Evolutionary conservation across 2,113 vertebrate species (phyloP).

Genomic region (Aplodontia rufa): DNA sequence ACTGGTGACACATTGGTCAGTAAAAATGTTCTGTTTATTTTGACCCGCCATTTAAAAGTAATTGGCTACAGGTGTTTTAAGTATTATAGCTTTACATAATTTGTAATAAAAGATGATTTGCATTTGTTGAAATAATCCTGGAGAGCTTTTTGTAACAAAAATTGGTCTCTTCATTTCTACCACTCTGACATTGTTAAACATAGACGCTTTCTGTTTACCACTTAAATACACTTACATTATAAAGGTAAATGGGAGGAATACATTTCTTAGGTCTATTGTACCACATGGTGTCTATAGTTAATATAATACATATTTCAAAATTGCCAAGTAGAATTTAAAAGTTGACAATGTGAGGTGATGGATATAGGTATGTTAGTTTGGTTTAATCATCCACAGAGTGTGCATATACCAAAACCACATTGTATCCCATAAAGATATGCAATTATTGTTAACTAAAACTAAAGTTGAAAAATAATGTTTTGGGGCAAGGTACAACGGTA

Average conservation of each 20-base stretch:
- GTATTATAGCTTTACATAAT: neutral
- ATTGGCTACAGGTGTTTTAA: neutral
- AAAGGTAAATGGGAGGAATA: neutral
- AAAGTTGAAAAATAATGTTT: neutral
- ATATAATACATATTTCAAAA: neutral
- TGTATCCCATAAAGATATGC: neutral
- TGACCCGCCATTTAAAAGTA: conserved; percentile 5
- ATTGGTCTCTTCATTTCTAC: neutral
- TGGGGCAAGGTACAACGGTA: neutral
- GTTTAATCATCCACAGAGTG: neutral
- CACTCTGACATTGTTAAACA: neutral
- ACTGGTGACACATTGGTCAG: neutral
- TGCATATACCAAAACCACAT: neutral
- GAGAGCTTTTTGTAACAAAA: neutral
- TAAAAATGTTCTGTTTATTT: neutral
- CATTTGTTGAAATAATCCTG: neutral
- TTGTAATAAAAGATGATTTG: neutral
- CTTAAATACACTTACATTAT: neutral
- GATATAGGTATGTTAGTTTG: neutral
- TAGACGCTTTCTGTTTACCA: neutral
- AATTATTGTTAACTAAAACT: neutral
- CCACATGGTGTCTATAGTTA: neutral
- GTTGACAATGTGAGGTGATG: neutral
- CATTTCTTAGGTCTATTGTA: neutral
- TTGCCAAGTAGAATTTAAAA: neutral